phyloP scores from a whole-genome alignment of 1,140 invertebrate genomes.

The Idris sp. region DNA sequence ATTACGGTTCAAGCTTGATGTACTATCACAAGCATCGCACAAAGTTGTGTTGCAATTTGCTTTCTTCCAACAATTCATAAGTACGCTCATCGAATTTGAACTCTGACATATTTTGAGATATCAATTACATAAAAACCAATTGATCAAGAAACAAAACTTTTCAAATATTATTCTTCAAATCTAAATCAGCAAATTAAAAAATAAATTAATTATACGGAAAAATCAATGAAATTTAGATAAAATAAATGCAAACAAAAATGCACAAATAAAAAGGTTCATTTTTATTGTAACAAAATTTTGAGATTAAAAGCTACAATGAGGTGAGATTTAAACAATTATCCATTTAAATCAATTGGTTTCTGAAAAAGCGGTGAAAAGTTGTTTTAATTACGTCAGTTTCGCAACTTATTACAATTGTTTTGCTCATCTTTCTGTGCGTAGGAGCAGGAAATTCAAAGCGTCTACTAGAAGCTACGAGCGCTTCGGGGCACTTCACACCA shows the following conservation, averaged over 20 bases:
- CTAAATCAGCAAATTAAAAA: not conserved
- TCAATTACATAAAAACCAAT: constrained; percentile 20
- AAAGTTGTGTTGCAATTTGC: constrained; percentile 60
- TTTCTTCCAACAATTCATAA: constrained; percentile 56
- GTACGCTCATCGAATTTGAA: constrained; percentile 16
- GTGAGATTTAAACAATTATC: constrained; percentile 6
- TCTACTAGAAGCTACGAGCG: constrained; percentile 18
- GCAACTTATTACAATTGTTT: constrained; percentile 7
- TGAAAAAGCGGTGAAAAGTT: constrained; percentile 1
- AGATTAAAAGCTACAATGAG: no score
- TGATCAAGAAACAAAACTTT: no score
- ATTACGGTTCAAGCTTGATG: constrained; percentile 60
- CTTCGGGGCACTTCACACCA: constrained; percentile 25
- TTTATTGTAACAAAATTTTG: no score
- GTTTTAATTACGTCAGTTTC: not conserved
- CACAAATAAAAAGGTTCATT: no score
- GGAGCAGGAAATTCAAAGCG: constrained; percentile 19
- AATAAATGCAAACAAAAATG: no score
- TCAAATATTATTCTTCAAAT: no score
- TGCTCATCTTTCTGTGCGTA: constrained; percentile 1
- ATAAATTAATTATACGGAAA: no score
- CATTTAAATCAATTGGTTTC: constrained; percentile 3
- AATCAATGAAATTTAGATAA: no score
- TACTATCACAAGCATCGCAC: constrained; percentile 60
- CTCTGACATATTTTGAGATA: constrained; percentile 13